Conservation (phyloP, 2,888 invertebrate species). For the Atethmia centrago region DNA sequence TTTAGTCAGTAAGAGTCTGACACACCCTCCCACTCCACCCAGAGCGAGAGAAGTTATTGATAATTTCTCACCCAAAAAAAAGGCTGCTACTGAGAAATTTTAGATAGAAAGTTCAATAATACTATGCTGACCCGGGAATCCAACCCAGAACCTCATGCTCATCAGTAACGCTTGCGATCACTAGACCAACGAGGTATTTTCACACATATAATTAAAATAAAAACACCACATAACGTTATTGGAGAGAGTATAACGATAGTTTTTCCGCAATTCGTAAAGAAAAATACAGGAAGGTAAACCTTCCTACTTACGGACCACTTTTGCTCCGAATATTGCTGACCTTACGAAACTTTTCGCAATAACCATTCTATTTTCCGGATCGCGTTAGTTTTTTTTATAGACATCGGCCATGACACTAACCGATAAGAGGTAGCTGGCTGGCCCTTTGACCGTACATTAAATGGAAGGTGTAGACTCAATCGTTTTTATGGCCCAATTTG, state of each 20-base stretch:
- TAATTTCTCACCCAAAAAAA: too few relatives aligned
- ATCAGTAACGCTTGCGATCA: too few relatives aligned
- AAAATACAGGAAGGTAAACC: neutral
- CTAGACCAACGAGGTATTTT: too few relatives aligned
- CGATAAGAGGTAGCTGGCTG: conserved; percentile 25
- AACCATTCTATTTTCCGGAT: conserved; percentile 21
- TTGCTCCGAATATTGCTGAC: conserved; percentile 11
- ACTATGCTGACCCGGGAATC: too few relatives aligned
- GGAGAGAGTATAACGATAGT: neutral
- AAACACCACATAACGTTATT: too few relatives aligned
- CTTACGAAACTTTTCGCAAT: conserved; percentile 9
- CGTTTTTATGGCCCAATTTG: conserved; percentile 46
- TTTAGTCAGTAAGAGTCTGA: too few relatives aligned
- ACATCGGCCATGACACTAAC: conserved; percentile 29
- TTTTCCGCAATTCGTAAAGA: neutral
- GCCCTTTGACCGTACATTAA: conserved; percentile 15
- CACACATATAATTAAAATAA: too few relatives aligned
- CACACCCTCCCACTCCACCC: too few relatives aligned
- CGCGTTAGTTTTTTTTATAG: conserved; percentile 32
- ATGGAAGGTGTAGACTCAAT: conserved; percentile 43
- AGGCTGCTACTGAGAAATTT: too few relatives aligned
- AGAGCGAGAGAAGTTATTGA: too few relatives aligned
- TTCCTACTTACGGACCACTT: neutral
- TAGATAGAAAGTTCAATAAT: too few relatives aligned
- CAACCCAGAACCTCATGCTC: too few relatives aligned